phyloP scores from a whole-genome alignment of 1,140 invertebrate species.

The Euglossa dilemma region DNA sequence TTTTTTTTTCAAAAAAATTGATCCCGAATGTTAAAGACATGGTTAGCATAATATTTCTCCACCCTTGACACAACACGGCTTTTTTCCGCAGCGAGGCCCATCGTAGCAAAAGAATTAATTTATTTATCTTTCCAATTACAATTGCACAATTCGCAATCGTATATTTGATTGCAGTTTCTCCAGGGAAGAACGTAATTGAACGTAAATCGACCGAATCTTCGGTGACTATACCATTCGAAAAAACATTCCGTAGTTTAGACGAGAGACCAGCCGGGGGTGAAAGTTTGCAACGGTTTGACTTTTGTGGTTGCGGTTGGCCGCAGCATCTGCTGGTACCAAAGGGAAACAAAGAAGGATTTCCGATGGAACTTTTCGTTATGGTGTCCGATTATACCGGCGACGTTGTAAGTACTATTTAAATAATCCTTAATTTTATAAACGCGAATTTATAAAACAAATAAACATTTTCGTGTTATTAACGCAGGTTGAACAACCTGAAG shows the following conservation, averaged over 20 bases:
- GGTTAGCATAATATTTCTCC: no score
- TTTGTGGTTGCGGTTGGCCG: slow-evolving; percentile 94
- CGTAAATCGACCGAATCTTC: slow-evolving; percentile 86
- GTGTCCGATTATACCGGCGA: slow-evolving; percentile 90
- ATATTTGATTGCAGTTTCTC: slow-evolving; percentile 81
- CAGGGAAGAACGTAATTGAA: slow-evolving; percentile 85
- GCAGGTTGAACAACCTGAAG: slow-evolving; percentile 84
- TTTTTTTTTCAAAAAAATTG: no score
- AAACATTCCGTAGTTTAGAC: slow-evolving; percentile 86
- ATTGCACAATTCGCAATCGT: neutral
- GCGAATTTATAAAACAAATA: no score
- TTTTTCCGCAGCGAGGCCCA: no score
- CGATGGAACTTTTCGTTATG: slow-evolving; percentile 91
- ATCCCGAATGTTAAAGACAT: no score
- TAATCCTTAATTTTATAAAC: no score
- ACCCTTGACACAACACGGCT: no score
- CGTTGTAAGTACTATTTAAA: slow-evolving; percentile 81
- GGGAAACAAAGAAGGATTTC: slow-evolving; percentile 87
- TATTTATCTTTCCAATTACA: no score
- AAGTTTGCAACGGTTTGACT: slow-evolving; percentile 85
- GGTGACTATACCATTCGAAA: slow-evolving; percentile 89
- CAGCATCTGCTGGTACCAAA: slow-evolving; percentile 92
- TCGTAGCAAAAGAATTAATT: no score
- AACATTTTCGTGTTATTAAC: no score
- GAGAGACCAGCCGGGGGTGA: slow-evolving; percentile 82